phyloP scores from a whole-genome alignment of 1,140 invertebrate genomes.

The Drosophila auraria region DNA sequence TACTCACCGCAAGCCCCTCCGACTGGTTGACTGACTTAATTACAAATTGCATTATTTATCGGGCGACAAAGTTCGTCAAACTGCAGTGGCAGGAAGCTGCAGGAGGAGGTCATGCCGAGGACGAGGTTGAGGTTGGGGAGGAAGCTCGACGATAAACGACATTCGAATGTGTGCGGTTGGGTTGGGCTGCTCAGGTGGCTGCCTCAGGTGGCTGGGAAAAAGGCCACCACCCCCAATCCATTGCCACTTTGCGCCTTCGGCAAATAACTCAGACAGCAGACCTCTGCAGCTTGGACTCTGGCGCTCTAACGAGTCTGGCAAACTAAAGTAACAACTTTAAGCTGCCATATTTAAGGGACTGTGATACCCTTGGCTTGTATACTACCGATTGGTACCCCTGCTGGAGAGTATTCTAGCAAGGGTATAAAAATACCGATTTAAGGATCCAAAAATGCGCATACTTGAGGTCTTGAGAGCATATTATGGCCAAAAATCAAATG shows the following conservation, averaged over 20 bases:
- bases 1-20: conserved; percentile 48
- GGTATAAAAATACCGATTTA: too few relatives aligned
- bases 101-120: neutral
- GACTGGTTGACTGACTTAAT: conserved; percentile 78
- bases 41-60: conserved; percentile 84
- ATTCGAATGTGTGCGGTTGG: conserved; percentile 22
- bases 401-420: too few relatives aligned
- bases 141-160: conserved; percentile 20
- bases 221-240: neutral
- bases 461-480: too few relatives aligned
- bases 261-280: conserved; percentile 14
- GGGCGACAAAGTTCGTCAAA: conserved; percentile 80
- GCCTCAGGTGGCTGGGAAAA: neutral
- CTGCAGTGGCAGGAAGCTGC: conserved; percentile 36
- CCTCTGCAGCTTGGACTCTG: neutral
- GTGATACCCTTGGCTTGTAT: neutral
- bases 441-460: too few relatives aligned
- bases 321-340: conserved; percentile 8
- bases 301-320: neutral
- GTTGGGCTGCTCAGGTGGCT: neutral
- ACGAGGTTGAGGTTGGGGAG: neutral
- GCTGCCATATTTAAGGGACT: neutral
- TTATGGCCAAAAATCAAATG: too few relatives aligned
- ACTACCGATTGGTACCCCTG: neutral
- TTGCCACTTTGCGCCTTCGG: neutral